Percentiles rank a stretch among this genome's conserved stretches.
These are phyloP conservation scores for Crepidodera aurea DNA, from an alignment of 2,888 invertebrate species.

Conservation along the genomic window DNA sequence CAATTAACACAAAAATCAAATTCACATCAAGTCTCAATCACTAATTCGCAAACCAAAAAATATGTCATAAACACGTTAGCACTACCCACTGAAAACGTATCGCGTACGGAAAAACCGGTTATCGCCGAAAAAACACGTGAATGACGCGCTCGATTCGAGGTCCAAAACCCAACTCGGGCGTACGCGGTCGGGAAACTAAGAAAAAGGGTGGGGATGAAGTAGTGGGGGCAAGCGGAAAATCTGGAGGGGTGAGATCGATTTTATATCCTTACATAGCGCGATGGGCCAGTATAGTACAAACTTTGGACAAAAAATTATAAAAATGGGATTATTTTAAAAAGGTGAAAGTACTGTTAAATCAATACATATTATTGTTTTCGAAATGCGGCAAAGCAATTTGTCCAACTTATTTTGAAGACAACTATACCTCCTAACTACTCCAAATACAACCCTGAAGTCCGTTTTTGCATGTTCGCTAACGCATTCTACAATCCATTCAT, in stretches of 20 bases:
- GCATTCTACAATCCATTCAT: too few species aligned
- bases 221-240: conserved; percentile 33
- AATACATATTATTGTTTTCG: too few species aligned
- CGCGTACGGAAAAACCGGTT: conserved; percentile 26
- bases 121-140: conserved; percentile 16
- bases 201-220: conserved; percentile 34
- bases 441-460: too few species aligned
- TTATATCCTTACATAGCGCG: conserved; percentile 25
- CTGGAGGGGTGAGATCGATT: conserved; percentile 43
- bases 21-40: background rate
- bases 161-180: conserved; percentile 45
- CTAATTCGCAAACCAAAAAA: background rate
- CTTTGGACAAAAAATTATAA: background rate
- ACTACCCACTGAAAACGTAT: conserved; percentile 12
- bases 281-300: background rate
- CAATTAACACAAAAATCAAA: background rate
- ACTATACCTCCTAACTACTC: too few species aligned
- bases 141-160: conserved; percentile 35
- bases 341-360: too few species aligned
- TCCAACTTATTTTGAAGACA: too few species aligned
- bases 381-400: too few species aligned
- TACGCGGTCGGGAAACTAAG: conserved; percentile 39
- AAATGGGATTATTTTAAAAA: too few species aligned
- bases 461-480: too few species aligned
- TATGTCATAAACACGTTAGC: conserved; percentile 8